Conservation (phyloP, 2,113 vertebrate species). For the Hydrochoerus hydrochaeris region DNA sequence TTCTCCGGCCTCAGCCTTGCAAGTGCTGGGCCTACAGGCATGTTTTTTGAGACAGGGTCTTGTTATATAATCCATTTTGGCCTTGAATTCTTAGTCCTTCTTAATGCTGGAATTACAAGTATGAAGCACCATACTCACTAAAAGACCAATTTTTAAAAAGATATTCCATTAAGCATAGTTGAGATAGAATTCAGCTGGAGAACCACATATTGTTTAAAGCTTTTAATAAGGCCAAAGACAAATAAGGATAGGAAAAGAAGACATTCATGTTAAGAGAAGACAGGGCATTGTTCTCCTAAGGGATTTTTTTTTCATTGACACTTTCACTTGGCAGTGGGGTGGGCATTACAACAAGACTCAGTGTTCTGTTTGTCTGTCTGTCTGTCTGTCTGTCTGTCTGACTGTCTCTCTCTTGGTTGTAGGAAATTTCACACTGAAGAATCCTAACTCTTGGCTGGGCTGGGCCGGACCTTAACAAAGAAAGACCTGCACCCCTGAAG, state of each 20-base stretch:
- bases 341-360: neutral
- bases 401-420: neutral
- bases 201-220: neutral
- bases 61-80: neutral
- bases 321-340: neutral
- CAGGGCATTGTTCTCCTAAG: neutral
- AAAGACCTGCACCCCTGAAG: slow-evolving; percentile 70
- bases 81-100: neutral
- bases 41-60: neutral
- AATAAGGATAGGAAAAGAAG: neutral
- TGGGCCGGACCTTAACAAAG: slow-evolving; percentile 64
- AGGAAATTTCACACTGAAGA: neutral
- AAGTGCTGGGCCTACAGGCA: neutral
- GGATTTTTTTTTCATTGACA: neutral
- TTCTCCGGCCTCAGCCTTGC: neutral
- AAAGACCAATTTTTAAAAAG: neutral
- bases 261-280: neutral
- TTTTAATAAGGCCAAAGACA: neutral
- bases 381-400: neutral
- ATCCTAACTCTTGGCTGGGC: neutral
- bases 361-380: neutral
- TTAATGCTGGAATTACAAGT: neutral
- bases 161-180: neutral
- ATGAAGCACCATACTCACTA: neutral
- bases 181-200: neutral